Evolutionary conservation across 2,113 vertebrate species (phyloP).

Genomic region (Thunnus thynnus): DNA sequence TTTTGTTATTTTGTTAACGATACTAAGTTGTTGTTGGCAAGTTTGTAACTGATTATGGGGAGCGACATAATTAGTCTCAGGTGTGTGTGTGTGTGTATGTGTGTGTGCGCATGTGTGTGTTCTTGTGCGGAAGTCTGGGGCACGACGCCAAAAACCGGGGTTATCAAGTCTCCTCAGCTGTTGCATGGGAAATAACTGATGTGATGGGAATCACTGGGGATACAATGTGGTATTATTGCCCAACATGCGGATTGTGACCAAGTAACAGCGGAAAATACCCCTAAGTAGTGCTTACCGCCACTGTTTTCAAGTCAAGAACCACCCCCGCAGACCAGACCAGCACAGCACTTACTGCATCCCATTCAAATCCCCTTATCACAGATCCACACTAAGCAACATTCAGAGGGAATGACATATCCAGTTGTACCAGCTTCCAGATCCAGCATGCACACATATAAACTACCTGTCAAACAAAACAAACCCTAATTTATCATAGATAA

Average conservation of each 20-base stretch:
- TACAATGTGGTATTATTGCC: constrained; percentile 14
- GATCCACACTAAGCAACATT: constrained; percentile 10
- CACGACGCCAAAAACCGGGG: neutral
- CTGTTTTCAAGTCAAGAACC: constrained; percentile 26
- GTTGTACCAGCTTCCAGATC: neutral
- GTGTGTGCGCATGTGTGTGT: constrained; percentile 11
- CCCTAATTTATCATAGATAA: neutral
- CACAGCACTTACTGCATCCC: constrained; percentile 23
- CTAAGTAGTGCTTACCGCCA: constrained; percentile 19
- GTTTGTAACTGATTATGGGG: constrained; percentile 21
- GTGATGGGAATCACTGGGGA: constrained; percentile 40
- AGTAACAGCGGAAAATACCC: constrained; percentile 39
- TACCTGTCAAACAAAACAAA: neutral
- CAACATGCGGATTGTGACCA: constrained; percentile 13
- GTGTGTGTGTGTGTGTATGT: neutral
- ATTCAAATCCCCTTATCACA: constrained; percentile 13
- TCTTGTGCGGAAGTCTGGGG: neutral
- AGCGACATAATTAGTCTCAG: constrained; percentile 26
- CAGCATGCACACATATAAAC: neutral
- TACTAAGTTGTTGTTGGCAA: constrained; percentile 37
- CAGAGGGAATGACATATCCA: neutral
- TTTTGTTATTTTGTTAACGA: constrained; percentile 32
- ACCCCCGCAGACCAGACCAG: neutral
- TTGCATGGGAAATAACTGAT: constrained; percentile 32
- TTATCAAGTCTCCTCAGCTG: constrained; percentile 47